A percentile compares a stretch with the other conserved stretches of the same genome.
Evolutionary conservation across 2,888 invertebrate genomes (phyloP).

Genomic region (Eupithecia centaureata): DNA sequence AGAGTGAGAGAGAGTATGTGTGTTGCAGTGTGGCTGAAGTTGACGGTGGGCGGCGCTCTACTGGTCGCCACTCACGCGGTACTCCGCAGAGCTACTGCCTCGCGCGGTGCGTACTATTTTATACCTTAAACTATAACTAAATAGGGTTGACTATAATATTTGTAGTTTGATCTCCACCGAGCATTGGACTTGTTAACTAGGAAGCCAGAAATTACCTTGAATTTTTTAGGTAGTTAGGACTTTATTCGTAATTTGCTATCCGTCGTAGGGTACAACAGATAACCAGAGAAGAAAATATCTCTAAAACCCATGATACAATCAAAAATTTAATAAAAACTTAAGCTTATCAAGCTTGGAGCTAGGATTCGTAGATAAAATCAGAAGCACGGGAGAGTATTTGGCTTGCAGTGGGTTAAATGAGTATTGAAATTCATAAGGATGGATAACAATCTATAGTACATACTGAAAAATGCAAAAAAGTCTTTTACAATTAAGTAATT

Average conservation of each 20-base stretch:
- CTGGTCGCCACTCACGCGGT: conserved; percentile 93
- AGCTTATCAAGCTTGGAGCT: background rate
- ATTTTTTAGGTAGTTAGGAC: background rate
- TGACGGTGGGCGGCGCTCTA: conserved; percentile 93
- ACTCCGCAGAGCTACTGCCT: conserved; percentile 86
- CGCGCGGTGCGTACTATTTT: conserved; percentile 86
- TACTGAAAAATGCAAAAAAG: background rate
- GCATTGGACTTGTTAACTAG: background rate
- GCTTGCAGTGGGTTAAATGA: background rate
- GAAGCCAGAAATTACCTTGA: background rate
- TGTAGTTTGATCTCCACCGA: background rate
- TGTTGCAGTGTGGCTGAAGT: conserved; percentile 94
- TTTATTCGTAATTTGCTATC: background rate
- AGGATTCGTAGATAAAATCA: background rate
- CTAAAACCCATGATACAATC: background rate
- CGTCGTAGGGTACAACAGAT: background rate
- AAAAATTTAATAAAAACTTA: background rate
- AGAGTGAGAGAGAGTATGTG: conserved; percentile 68
- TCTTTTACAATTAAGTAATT: background rate
- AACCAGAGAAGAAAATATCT: no score
- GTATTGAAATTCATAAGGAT: background rate
- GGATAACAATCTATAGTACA: background rate
- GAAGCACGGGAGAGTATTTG: background rate
- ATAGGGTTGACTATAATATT: background rate
- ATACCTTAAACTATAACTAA: conserved; percentile 21